These are phyloP conservation scores for Myotis pilosus DNA, from an alignment of 2,797 vertebrate genomes.

Conservation along the genomic window DNA sequence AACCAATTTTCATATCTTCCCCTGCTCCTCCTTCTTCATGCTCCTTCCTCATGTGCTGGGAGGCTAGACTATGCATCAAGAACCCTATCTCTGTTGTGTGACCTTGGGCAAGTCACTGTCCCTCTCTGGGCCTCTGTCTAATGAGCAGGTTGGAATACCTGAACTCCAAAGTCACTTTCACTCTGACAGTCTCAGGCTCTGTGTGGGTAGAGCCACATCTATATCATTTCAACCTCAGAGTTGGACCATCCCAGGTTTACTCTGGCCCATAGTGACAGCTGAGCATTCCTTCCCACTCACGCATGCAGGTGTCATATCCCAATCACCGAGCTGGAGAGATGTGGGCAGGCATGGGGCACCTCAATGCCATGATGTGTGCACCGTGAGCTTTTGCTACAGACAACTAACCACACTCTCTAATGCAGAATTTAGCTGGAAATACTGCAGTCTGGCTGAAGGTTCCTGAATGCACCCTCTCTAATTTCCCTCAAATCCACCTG, in stretches of 20 bases:
- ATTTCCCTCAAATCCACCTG: background rate
- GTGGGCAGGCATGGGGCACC: background rate
- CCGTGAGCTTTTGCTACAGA: background rate
- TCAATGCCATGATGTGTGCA: background rate
- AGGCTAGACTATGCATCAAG: background rate
- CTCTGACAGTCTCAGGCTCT: background rate
- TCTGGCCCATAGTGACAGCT: background rate
- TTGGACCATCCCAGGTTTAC: background rate
- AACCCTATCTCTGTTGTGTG: background rate
- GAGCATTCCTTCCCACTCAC: background rate
- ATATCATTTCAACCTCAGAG: rapidly evolving
- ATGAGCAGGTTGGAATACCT: background rate
- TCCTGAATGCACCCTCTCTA: background rate
- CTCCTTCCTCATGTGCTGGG: background rate
- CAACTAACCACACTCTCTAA: background rate
- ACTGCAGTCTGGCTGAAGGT: background rate
- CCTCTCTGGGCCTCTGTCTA: background rate
- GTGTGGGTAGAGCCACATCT: background rate
- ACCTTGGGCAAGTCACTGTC: background rate
- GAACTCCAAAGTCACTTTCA: background rate
- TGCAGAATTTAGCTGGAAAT: background rate
- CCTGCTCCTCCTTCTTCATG: background rate
- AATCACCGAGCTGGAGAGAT: background rate
- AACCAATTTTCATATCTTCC: background rate
- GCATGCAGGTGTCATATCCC: background rate